These are phyloP conservation scores for Otolemur crassicaudatus DNA, from an alignment of 2,797 vertebrate genomes.

Conservation along the genomic window DNA sequence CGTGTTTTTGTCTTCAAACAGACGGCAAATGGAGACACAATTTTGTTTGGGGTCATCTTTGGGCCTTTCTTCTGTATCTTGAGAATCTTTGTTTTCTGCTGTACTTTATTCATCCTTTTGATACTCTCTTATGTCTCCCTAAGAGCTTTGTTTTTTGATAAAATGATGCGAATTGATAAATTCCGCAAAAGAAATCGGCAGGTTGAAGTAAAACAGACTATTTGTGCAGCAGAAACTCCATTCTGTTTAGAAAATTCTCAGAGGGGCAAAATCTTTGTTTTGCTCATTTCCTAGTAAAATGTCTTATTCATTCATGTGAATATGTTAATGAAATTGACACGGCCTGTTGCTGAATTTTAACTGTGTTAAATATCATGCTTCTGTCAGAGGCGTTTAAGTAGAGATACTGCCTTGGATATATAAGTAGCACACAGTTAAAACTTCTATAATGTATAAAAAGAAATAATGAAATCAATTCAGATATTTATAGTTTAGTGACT, in stretches of 20 bases:
- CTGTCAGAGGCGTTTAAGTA: background rate
- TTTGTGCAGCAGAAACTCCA: background rate
- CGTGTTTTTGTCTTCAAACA: background rate
- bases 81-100: background rate
- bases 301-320: background rate
- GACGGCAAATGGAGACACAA: background rate
- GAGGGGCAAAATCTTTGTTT: background rate
- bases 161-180: background rate
- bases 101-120: background rate
- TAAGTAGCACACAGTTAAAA: background rate
- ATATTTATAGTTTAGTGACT: background rate
- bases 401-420: background rate
- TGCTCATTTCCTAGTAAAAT: constrained; percentile 7
- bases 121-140: background rate
- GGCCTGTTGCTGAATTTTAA: background rate
- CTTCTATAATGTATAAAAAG: background rate
- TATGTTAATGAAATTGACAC: background rate
- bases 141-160: background rate
- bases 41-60: background rate
- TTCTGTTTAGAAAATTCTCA: constrained; percentile 8
- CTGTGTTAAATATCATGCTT: constrained; percentile 17
- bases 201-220: background rate
- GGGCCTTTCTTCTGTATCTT: background rate
- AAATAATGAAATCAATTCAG: constrained; percentile 11
- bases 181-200: background rate